Base-by-base conservation (phyloP, 2,797 vertebrate genomes). In the Protosalanx chinensis region DNA sequence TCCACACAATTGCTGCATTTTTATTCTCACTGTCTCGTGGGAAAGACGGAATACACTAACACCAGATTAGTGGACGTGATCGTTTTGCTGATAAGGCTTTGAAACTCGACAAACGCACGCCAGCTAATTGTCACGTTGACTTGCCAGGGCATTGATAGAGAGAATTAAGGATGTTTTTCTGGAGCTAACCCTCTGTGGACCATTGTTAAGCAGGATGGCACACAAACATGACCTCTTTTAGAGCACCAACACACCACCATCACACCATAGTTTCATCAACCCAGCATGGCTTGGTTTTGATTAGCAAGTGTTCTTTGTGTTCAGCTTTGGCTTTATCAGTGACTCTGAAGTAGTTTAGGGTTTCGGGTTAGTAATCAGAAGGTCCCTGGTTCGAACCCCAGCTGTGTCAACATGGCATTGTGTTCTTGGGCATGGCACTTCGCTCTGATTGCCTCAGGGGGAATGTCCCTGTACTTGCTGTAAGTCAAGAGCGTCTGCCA, bases 81-180 rank as follows among this genome's bases (percentile, higher is more conserved):
- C n/a, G 68, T 80, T 86, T 77, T 83, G 68, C 68, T 75, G 65
- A 81, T 67, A 32, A 58, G 35, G 72, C 68, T 69, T 73, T 81
- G 16, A 81, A 64, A 67, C 30, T 69, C 60, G 49, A 76, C 70
- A 69, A n/a, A 70, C 64, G 46, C 56, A 64, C 60, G 64, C 57
- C 67, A 64, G 68, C 46, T 75, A 30, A 82, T 85, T 74, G 70
- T 67, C 35, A 66, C 68, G 30, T 76, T 75, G 67, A 66, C 59
- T 66, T 33, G 16, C 30, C 10, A 64, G 62, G 51, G 64, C 46
- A 60, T 23, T 59, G 58, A 23, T 63, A 49, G 33, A n/a, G 15
- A 62, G 53, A 69, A 64, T 57, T 58, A 7, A n/a, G 13, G 7
- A 56, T 41, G 23, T 27, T 27, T 46, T 71, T 63, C 57, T 13